phyloP scores from a whole-genome alignment of 2,888 invertebrate species.

The Orthosia incerta region DNA sequence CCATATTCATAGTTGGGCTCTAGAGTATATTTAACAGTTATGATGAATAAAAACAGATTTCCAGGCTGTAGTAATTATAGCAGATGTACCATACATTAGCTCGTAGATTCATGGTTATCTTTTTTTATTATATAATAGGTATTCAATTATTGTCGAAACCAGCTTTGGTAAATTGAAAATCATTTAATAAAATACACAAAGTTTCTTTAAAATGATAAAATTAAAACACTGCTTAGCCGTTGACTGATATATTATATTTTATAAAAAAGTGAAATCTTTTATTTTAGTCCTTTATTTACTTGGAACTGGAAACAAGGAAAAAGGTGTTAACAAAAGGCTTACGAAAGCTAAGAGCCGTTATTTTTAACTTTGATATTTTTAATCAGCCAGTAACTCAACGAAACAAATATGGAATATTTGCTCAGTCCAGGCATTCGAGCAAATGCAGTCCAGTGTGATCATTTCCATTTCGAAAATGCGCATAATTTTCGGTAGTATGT shows the following conservation, averaged over 20 bases:
- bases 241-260: neutral
- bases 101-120: too few relatives aligned
- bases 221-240: neutral
- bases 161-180: too few relatives aligned
- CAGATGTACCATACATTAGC: neutral
- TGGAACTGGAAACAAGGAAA: too few relatives aligned
- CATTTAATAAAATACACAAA: too few relatives aligned
- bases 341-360: too few relatives aligned
- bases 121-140: too few relatives aligned
- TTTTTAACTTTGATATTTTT: neutral
- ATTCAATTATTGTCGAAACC: too few relatives aligned
- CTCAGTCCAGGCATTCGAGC: constrained; percentile 2
- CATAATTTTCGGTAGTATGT: constrained; percentile 29
- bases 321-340: too few relatives aligned
- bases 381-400: neutral
- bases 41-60: neutral
- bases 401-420: constrained; percentile 20
- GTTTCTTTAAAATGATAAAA: neutral
- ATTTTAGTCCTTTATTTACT: too few relatives aligned
- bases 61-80: too few relatives aligned
- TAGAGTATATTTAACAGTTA: neutral
- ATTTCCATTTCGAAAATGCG: constrained; percentile 32
- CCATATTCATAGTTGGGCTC: neutral
- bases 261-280: neutral
- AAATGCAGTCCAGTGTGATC: constrained; percentile 18